These are phyloP conservation scores for Leptura quadrifasciata DNA, from an alignment of 2,888 invertebrate species.

Conservation along the genomic window DNA sequence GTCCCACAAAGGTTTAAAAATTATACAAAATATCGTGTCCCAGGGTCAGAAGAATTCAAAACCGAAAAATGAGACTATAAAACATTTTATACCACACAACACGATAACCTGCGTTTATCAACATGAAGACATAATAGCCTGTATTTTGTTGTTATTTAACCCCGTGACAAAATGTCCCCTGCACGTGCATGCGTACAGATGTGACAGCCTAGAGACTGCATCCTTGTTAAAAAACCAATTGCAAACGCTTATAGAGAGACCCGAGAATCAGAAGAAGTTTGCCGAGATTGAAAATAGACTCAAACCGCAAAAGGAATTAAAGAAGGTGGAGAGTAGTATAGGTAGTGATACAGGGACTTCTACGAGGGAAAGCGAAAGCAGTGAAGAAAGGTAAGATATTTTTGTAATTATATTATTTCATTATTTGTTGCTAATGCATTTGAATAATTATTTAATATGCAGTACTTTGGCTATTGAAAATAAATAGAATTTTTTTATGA, in stretches of 20 bases:
- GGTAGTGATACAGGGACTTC: conserved; percentile 83
- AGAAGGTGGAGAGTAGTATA: conserved; percentile 84
- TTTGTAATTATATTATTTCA: too few relatives aligned
- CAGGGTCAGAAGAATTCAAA: conserved; percentile 68
- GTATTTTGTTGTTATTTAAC: conserved; percentile 94
- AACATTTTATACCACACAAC: conserved; percentile 95
- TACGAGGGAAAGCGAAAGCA: conserved; percentile 83
- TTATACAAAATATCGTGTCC: conserved; percentile 83
- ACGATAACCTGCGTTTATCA: conserved; percentile 94
- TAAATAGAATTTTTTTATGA: too few relatives aligned
- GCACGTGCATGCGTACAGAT: conserved; percentile 93
- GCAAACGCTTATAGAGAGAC: conserved; percentile 86
- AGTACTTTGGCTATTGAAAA: too few relatives aligned
- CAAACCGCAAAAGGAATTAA: conserved; percentile 76
- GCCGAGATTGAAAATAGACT: conserved; percentile 84
- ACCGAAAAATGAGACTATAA: conserved; percentile 81
- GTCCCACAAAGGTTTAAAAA: conserved; percentile 94
- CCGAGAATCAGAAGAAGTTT: conserved; percentile 91
- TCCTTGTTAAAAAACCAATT: conserved; percentile 90
- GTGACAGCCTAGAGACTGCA: conserved; percentile 95
- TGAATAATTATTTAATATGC: too few relatives aligned
- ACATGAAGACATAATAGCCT: conserved; percentile 94
- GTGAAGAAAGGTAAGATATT: conserved; percentile 78
- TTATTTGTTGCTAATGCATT: too few relatives aligned
- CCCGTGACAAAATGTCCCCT: conserved; percentile 95